Base-by-base conservation (phyloP, 2,888 invertebrate genomes). In the Ectropis crepuscularia region DNA sequence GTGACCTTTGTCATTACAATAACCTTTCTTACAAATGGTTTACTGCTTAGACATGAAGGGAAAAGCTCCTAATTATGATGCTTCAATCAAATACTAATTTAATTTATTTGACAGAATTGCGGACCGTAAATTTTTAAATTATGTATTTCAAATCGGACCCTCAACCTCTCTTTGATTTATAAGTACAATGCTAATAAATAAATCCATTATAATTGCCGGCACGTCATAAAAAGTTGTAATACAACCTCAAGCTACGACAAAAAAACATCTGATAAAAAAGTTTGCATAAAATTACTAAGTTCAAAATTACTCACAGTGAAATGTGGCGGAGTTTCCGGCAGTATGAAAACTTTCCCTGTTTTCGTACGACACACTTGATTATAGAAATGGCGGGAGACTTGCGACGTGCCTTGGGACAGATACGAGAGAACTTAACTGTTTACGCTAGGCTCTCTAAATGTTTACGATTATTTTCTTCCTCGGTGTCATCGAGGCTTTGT, bases 381-480 rank as follows among this genome's bases (percentile, higher is more conserved):
- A 66, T 66, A 66, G 58, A 66, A 64, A 62, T 62, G 51, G 65
- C 61, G 55, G 55, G 63, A 58, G 50, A 48, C 63, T 37, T 11
- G 48, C 50, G 11, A n/a, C 49, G 60, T 43, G 55, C 53, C 68
- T 47, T 57, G 63, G 71, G 68, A 69, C 59, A 48, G 59, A 61
- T 67, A 65, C 55, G 46, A 57, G 57, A 46, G 53, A 58, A 54
- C 53, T 65, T 61, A 68, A 71, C 57, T 71, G 71, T 68, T 64
- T 64, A 65, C 61, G 54, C 53, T 57, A 41, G 58, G 58, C 62
- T 66, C 66, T 62, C 61, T 68, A 67, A 73, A 70, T 71, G 69
- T 73, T 71, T 71, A 73, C 64, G 69, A 66, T 70, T 71, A 71
- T 69, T 39, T 57, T 28, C 42, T 28, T 47, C 63, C 41, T 41